Evolutionary conservation across 2,888 invertebrate species (phyloP), one percentile per base, ranked within the genome.

Genomic region (Plagiodera versicolora): DNA sequence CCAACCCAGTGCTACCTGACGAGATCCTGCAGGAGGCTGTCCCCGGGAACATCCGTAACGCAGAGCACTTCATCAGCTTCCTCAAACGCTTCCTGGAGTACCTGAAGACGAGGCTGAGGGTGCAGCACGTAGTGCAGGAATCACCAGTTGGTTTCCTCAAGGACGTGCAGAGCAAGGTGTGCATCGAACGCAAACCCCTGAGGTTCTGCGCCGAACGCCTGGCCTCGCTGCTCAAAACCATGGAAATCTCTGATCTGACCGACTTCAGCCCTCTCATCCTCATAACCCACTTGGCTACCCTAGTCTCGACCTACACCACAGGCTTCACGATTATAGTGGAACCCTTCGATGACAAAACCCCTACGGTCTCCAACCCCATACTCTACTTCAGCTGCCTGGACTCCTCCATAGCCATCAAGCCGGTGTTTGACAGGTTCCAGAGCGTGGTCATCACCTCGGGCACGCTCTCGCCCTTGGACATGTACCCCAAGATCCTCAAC

Each of bases 401-500:
- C 82, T 97, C 97, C 0, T 98, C 98, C 0, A 95, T 99, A 74
- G 99, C 98, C 2, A 95, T 99, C 82, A 91, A 94, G 72, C 98
- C 99, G 1, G 90, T 99, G 10, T 97, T 99, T 80, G 89, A 94
- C 63, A 85, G 98, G 67, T 99, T 99, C 79, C 98, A 99, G 82
- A 89, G 94, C 0, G 98, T 99, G 47, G 90, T 98, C 44, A 98
- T 98, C 47, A 98, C 98, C 0, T 98, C 98, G n/a, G 98, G 98
- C 68, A 99, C 99, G 0, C 81, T 99, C 11, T 98, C 98, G 0
- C 99, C 99, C 0, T 82, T 99, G 75, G 98, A 99, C 79, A 99
- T 99, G 97, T 99, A 99, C 81, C 99, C 99, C 0, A 98, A 98
- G 83, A 98, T 99, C 72, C 84, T 99, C 61, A 94, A 98, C 82